Conservation (phyloP, 2,797 vertebrate species). For the Sebastes kiyomatsui region DNA sequence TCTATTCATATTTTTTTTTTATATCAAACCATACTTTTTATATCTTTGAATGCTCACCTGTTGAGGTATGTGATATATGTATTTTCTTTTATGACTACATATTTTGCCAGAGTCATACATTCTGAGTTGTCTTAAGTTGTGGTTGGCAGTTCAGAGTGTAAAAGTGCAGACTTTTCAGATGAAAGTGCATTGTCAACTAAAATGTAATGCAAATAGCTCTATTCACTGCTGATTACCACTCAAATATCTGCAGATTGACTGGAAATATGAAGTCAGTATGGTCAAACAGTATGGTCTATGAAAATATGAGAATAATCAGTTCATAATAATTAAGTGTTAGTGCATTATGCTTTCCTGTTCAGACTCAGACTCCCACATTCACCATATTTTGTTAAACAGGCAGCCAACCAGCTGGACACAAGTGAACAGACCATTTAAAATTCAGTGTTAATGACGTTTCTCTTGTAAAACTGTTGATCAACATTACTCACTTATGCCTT, state of each 20-base stretch:
- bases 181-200: background rate
- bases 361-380: background rate
- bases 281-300: background rate
- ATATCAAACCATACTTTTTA: background rate
- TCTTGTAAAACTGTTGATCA: background rate
- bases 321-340: background rate
- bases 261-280: background rate
- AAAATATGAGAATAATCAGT: background rate
- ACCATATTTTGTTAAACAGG: background rate
- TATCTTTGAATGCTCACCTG: background rate
- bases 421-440: background rate
- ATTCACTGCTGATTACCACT: background rate
- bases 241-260: background rate
- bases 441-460: background rate
- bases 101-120: background rate
- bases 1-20: no score
- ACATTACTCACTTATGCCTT: slow-evolving; percentile 94
- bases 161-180: background rate
- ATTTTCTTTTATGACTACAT: background rate
- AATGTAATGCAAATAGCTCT: background rate
- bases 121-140: background rate
- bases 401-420: background rate
- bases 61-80: background rate
- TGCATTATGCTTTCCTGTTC: background rate
- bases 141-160: background rate